Percentiles rank a stretch among this genome's conserved stretches.
phyloP scores from a whole-genome alignment of 2,113 vertebrate genomes.

The Turdus rufiventris region DNA sequence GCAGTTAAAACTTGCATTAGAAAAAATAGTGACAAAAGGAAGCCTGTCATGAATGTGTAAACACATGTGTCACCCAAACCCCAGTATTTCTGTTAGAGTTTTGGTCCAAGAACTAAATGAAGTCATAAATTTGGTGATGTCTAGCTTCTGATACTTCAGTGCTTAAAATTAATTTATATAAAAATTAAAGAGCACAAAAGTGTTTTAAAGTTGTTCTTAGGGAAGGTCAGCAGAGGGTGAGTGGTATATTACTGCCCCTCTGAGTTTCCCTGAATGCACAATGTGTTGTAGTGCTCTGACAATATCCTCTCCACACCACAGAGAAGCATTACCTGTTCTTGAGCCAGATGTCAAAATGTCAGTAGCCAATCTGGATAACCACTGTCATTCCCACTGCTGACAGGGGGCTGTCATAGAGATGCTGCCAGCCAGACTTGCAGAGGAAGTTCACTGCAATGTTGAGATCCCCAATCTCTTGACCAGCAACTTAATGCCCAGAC shows the following conservation, averaged over 20 bases:
- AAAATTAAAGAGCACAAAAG: not conserved
- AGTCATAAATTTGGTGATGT: not conserved
- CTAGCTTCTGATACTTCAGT: not conserved
- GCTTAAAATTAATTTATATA: not conserved
- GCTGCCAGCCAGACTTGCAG: not conserved
- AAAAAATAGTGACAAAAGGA: not conserved
- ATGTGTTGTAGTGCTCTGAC: not conserved
- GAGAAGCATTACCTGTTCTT: not conserved
- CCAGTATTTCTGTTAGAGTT: not conserved
- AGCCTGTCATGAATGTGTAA: not conserved
- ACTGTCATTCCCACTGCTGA: not conserved
- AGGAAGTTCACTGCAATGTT: not conserved
- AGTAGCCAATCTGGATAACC: not conserved
- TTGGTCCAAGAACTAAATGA: not conserved
- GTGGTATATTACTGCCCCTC: not conserved
- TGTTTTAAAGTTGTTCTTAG: not conserved
- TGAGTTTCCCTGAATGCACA: rapidly evolving
- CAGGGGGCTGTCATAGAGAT: not conserved
- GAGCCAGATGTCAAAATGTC: not conserved
- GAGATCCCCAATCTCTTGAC: not conserved
- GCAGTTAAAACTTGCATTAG: not conserved
- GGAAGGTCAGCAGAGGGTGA: not conserved
- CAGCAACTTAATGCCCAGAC: not conserved
- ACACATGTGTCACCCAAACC: not conserved
- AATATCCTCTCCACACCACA: not conserved